phyloP scores from a whole-genome alignment of 2,888 invertebrate species.

The Oligia fasciuncula region DNA sequence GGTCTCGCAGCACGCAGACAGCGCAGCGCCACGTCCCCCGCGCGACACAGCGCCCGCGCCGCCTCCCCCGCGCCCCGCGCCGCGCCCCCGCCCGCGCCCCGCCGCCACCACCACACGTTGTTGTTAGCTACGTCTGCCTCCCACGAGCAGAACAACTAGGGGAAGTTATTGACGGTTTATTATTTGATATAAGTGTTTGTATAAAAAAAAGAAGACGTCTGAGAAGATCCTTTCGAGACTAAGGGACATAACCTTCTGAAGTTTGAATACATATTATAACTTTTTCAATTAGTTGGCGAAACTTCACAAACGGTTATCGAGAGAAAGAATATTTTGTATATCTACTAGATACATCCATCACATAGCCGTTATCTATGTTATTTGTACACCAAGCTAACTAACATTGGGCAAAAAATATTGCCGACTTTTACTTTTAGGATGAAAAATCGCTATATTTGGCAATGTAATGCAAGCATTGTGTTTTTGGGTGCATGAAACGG shows the following conservation, averaged over 20 bases:
- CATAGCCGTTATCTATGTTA: no score
- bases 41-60: slow-evolving; percentile 92
- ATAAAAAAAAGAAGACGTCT: background rate
- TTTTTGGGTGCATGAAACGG: no score
- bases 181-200: background rate
- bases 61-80: slow-evolving; percentile 84
- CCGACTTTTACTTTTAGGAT: no score
- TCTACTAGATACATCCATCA: background rate
- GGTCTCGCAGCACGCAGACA: slow-evolving; percentile 96
- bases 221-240: background rate
- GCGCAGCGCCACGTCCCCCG: slow-evolving; percentile 96
- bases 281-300: background rate
- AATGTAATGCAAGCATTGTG: no score
- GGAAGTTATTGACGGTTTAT: background rate
- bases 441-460: no score
- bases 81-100: slow-evolving; percentile 40
- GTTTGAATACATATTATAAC: background rate
- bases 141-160: slow-evolving; percentile 80
- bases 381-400: no score
- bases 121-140: slow-evolving; percentile 80
- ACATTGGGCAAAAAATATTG: no score
- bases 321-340: background rate
- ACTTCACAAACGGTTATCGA: background rate
- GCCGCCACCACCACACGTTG: slow-evolving; percentile 76
- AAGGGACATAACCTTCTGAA: no score